Evolutionary conservation across 1,140 invertebrate species (phyloP), one percentile per base, ranked within the genome.

Genomic region (Diorhabda elongata): DNA sequence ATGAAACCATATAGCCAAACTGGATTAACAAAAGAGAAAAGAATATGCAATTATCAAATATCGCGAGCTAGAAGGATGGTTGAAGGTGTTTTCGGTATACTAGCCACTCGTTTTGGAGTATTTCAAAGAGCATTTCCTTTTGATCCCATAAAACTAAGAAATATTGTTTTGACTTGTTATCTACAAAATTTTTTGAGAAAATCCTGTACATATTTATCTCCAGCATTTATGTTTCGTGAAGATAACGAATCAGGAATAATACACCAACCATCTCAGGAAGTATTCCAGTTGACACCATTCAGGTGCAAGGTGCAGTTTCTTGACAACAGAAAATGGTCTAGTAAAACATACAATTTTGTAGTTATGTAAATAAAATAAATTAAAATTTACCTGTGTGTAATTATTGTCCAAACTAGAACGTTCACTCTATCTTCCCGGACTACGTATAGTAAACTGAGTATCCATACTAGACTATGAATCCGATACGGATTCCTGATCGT

Each of bases 1-100:
- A 5, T 52, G 5, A 52, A 52, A 52, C 45, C 45, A 52, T 52
- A 52, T 52, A 52, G 45, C 45, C 45, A 52, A 52, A 52, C 45
- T 52, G 45, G 45, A 52, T 52, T 52, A 52, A 52, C 45, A 52
- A 52, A 52, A 52, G 45, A 52, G 45, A 52, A 52, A 52, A 52
- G 2, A 52, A 52, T 52, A 52, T 52, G 8, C 45, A 52, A 52
- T 9, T 52, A 52, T 52, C 45, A 52, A 6, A 26, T 26, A 26
- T 26, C 26, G 26, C 45, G 45, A 5, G 45, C 45, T 5, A 52
- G 45, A 52, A 52, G 2, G 45, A 52, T 52, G 45, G 45, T 52
- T 52, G 8, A 6, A 52, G 8, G 45, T 52, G 45, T 9, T 52
- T 9, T 52, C 1, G 45, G 8, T 6, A 9, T 52, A 52, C 45